phyloP scores from a whole-genome alignment of 2,797 vertebrate genomes.

The Urosaurus nigricauda region DNA sequence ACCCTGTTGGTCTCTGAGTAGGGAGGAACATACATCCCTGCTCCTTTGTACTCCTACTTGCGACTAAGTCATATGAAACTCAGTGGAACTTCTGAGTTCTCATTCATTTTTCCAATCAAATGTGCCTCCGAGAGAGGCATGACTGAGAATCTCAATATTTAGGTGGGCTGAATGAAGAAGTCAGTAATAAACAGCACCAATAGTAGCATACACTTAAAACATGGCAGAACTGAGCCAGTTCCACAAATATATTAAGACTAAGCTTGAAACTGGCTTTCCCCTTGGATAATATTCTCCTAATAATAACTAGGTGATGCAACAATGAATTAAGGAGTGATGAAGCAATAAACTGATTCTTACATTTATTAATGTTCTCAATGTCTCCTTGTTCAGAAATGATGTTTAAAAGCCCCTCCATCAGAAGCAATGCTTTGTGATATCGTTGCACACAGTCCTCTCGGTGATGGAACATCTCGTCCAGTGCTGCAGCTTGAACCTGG shows the following conservation, averaged over 20 bases:
- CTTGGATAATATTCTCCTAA: no score
- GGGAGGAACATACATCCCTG: not conserved
- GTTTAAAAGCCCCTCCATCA: constrained; percentile 94
- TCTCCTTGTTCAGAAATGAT: constrained; percentile 90
- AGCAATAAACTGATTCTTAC: constrained; percentile 77
- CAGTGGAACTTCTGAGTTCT: not conserved
- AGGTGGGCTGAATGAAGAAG: not conserved
- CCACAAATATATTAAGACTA: not conserved
- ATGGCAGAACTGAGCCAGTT: no score
- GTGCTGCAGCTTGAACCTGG: constrained; percentile 93
- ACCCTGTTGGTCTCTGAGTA: not conserved
- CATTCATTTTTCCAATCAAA: no score
- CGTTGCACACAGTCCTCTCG: constrained; percentile 88
- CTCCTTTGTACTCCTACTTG: not conserved
- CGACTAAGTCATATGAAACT: not conserved
- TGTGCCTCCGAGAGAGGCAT: not conserved
- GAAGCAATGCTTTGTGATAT: constrained; percentile 93
- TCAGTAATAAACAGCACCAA: not conserved
- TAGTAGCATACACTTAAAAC: no score
- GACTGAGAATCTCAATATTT: not conserved
- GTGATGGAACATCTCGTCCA: constrained; percentile 98
- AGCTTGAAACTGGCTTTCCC: no score
- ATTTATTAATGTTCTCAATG: constrained; percentile 90
- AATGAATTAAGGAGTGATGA: not conserved
- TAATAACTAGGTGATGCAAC: no score